These are phyloP conservation scores for Drosophila dives DNA, from an alignment of 2,888 invertebrate genomes.

Conservation along the genomic window DNA sequence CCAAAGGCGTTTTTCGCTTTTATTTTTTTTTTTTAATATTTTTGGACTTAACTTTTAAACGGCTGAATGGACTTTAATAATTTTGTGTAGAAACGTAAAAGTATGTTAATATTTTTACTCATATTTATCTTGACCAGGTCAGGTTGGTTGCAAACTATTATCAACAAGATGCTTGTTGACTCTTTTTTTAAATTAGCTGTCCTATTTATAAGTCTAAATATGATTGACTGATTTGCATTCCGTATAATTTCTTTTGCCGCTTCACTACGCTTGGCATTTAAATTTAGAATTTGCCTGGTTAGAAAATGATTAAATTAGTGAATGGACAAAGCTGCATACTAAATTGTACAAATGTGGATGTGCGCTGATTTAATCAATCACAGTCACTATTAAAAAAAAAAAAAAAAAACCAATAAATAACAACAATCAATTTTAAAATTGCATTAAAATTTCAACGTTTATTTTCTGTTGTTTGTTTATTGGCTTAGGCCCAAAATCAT, in stretches of 20 bases:
- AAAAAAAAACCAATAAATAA: neutral
- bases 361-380: slow-evolving; percentile 43
- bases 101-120: neutral
- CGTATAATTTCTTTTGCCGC: neutral
- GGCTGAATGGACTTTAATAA: slow-evolving; percentile 2
- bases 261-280: slow-evolving; percentile 8
- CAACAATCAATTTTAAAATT: slow-evolving; percentile 15
- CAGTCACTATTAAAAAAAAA: neutral
- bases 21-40: slow-evolving; percentile 7
- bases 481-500: neutral
- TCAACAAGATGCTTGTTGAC: neutral
- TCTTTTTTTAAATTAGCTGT: slow-evolving; percentile 3
- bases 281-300: slow-evolving; percentile 4
- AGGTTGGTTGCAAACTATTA: neutral
- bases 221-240: slow-evolving; percentile 12
- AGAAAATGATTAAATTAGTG: slow-evolving; percentile 39
- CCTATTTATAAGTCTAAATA: neutral
- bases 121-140: neutral
- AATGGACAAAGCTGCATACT: slow-evolving; percentile 34
- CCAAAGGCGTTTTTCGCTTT: neutral
- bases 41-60: slow-evolving; percentile 1
- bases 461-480: neutral
- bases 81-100: neutral
- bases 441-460: slow-evolving; percentile 1
- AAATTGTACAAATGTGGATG: slow-evolving; percentile 36